Evolutionary conservation across 2,113 vertebrate species (phyloP).

Genomic region (Bubo scandiacus): DNA sequence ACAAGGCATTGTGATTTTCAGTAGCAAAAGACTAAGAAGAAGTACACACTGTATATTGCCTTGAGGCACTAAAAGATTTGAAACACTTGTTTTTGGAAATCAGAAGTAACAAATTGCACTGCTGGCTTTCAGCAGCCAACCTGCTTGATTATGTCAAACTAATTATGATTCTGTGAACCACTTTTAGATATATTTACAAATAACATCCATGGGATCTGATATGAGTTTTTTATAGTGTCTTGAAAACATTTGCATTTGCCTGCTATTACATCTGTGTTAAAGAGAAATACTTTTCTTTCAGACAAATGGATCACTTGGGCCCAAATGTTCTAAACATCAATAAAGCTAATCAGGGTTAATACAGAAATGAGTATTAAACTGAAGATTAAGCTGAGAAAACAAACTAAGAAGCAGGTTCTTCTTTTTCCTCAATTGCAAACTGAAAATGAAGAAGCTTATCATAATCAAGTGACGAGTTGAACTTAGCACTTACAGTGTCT

Average conservation of each 20-base stretch:
- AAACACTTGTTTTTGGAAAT: background rate
- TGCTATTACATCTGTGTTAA: background rate
- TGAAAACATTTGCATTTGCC: background rate
- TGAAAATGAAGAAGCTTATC: conserved; percentile 65
- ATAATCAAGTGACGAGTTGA: conserved; percentile 61
- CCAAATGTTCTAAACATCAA: conserved; percentile 49
- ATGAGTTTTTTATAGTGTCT: background rate
- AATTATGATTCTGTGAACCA: background rate
- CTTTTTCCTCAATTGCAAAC: conserved; percentile 44
- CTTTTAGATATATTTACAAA: background rate
- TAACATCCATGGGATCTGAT: background rate
- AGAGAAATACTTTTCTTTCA: background rate
- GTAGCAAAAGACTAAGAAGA: background rate
- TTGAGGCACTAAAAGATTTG: background rate
- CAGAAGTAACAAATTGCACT: background rate
- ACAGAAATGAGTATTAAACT: conserved; percentile 63
- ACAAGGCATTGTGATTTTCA: background rate
- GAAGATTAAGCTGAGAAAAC: conserved; percentile 69
- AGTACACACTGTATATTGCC: background rate
- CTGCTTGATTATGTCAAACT: background rate
- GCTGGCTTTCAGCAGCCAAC: background rate
- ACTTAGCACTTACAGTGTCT: conserved; percentile 63
- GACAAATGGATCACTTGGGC: background rate
- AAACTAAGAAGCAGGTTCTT: conserved; percentile 58
- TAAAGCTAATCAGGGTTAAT: conserved; percentile 64